Evolutionary conservation across 2,113 vertebrate species (phyloP).

Genomic region (Pongo abelii): DNA sequence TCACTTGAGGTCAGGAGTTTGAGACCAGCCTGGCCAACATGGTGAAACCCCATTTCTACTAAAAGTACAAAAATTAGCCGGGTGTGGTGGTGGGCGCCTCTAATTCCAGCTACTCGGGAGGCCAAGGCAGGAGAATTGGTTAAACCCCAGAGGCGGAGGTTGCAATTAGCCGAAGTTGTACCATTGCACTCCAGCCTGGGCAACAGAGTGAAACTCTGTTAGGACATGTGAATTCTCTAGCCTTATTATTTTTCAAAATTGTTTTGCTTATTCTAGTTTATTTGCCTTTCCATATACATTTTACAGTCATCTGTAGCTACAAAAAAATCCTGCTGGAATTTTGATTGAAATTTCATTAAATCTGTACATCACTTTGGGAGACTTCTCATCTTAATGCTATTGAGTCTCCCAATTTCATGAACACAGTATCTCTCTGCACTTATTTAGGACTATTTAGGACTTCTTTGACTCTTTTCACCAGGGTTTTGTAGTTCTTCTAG

Average conservation of each 20-base stretch:
- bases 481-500: background rate
- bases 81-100: too few species aligned
- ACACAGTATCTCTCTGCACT: background rate
- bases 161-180: too few species aligned
- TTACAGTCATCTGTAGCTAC: background rate
- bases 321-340: background rate
- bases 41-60: too few species aligned
- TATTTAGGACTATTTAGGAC: background rate
- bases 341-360: background rate
- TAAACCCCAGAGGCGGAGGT: too few species aligned
- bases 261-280: constrained; percentile 5
- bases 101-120: too few species aligned
- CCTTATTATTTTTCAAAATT: background rate
- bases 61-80: too few species aligned
- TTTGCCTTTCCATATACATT: background rate
- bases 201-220: background rate
- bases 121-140: too few species aligned
- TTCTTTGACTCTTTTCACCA: background rate
- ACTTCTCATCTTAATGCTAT: background rate
- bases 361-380: background rate
- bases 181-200: too few species aligned
- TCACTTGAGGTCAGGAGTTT: too few species aligned
- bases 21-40: too few species aligned
- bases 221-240: background rate
- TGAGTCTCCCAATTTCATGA: background rate